phyloP scores from a whole-genome alignment of 1,140 invertebrate species.

The Leptinotarsa texana region DNA sequence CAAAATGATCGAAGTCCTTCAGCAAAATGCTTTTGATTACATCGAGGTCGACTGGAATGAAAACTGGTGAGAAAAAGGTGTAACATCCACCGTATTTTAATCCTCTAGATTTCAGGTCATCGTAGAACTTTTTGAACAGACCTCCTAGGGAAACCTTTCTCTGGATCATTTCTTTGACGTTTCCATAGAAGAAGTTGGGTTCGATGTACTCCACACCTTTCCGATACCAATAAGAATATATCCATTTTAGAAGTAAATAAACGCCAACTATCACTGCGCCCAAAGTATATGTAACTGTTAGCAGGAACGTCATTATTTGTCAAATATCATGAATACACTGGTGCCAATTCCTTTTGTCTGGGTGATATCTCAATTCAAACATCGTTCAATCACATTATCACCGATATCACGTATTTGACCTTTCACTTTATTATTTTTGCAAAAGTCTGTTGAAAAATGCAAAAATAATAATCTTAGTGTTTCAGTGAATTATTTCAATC shows the following conservation, averaged over 20 bases:
- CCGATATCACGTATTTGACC: too few relatives aligned
- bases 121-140: slow-evolving; percentile 11
- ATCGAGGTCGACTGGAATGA: slow-evolving; percentile 55
- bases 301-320: background rate
- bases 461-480: too few relatives aligned
- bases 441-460: too few relatives aligned
- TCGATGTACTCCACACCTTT: slow-evolving; percentile 53
- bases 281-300: background rate
- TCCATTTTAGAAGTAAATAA: slow-evolving; percentile 43
- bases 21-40: slow-evolving; percentile 57
- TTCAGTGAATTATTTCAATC: background rate
- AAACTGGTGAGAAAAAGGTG: slow-evolving; percentile 26
- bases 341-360: too few relatives aligned
- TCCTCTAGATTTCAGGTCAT: slow-evolving; percentile 22
- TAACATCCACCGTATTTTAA: slow-evolving; percentile 30
- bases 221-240: slow-evolving; percentile 53
- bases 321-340: background rate
- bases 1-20: slow-evolving; percentile 59
- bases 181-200: slow-evolving; percentile 51
- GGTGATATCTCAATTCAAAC: background rate
- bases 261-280: background rate
- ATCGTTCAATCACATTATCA: background rate
- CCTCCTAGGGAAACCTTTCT: slow-evolving; percentile 13
- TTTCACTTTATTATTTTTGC: too few relatives aligned
- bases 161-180: slow-evolving; percentile 42